Evolutionary conservation across 2,888 invertebrate genomes (phyloP), one percentile per base, ranked within the genome.

Genomic region (Galeruca laticollis): DNA sequence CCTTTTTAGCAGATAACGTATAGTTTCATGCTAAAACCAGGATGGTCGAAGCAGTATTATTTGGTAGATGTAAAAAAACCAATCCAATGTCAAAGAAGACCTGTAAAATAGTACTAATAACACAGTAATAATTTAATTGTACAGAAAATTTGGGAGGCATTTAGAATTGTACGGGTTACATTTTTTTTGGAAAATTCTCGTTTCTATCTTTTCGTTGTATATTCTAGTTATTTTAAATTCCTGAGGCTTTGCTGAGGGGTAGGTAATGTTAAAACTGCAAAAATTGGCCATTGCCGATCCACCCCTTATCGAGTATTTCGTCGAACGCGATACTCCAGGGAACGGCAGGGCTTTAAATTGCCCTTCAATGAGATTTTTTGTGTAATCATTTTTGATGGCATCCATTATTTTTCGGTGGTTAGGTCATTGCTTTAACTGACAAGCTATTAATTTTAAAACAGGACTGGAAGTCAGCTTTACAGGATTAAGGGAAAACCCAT

Each of bases 291-390:
- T 13, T 13, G 20, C 6, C 1, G 9, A 51, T 11, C 51, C 51
- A 51, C 20, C 54, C 54, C 31, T 8, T 54, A 54, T 54, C 31
- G 54, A 54, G 15, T 31, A 54, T 31, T 54, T 31, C 31, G 26
- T 54, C 26, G 31, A 15, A 54, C 2, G n/a, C 31, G 35, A 57
- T 35, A 35, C 56, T 57, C 56, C 21, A 33, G 56, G 56, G 56
- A 35, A 31, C 18, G 56, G 33, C 15, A 11, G 35, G 56, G 56
- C 35, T 57, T 57, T 57, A 57, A 31, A 57, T 57, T 57, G 35
- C 56, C 56, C 56, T 57, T 57, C 56, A 18, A 57, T 57, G 35
- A 57, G 56, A 35, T 57, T 57, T 57, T 52, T 57, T 35, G 2
- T 11, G 15, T 57, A 35, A 57, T 57, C 56, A 18, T 57, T 57